Conservation (phyloP, 2,888 invertebrate genomes). For the Dynastes hyllus region DNA sequence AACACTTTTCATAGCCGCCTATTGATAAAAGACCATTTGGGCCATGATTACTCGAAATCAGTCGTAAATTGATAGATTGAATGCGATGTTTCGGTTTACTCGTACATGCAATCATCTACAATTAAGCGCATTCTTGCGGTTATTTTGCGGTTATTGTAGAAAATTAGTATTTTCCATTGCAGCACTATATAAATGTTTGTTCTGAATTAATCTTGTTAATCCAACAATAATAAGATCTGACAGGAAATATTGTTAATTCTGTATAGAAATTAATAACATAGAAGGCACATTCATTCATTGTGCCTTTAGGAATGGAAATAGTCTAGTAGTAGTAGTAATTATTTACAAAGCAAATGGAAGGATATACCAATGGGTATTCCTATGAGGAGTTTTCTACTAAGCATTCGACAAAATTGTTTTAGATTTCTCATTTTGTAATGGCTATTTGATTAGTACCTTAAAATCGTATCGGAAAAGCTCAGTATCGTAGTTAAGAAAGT, state of each 20-base stretch:
- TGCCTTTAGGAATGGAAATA: not conserved
- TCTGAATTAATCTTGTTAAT: constrained; percentile 24
- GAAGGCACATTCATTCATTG: not conserved
- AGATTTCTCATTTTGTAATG: no score
- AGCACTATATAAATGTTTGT: constrained; percentile 15
- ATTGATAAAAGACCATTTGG: constrained; percentile 23
- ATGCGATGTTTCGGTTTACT: not conserved
- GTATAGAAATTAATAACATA: constrained; percentile 2
- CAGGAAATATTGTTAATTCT: constrained; percentile 11
- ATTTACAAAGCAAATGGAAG: no score
- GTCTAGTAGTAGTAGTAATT: no score
- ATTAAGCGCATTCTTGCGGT: constrained; percentile 20
- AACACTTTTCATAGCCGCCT: constrained; percentile 46
- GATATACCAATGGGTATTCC: no score
- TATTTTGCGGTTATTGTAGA: constrained; percentile 16
- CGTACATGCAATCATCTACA: constrained; percentile 21
- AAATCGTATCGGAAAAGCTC: no score
- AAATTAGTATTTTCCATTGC: constrained; percentile 33
- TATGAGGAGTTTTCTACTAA: no score
- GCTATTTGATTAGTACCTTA: no score
- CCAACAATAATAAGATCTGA: not conserved
- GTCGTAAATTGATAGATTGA: constrained; percentile 16
- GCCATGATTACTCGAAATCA: constrained; percentile 34
- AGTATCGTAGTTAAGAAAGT: no score
- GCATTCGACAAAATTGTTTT: no score